These are phyloP conservation scores for Pachyuromys duprasi DNA, from an alignment of 2,797 vertebrate genomes.

Conservation along the genomic window DNA sequence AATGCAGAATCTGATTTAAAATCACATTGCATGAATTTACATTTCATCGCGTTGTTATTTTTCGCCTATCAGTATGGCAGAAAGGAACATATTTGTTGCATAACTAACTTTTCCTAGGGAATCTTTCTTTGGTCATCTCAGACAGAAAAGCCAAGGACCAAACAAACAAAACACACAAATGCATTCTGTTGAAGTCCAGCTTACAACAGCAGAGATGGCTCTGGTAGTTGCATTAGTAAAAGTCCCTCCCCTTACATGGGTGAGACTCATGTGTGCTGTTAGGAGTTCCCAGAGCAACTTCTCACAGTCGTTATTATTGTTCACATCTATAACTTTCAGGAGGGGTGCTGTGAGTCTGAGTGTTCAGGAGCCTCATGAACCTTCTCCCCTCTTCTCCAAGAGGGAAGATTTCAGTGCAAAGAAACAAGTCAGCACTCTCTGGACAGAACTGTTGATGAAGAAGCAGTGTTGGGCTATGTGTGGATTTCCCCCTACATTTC, in stretches of 20 bases:
- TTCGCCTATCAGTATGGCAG: neutral
- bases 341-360: too few relatives aligned
- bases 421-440: neutral
- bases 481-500: neutral
- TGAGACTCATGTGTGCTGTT: neutral
- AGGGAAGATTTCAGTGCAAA: neutral
- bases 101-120: neutral
- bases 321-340: neutral
- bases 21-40: slow-evolving; percentile 35
- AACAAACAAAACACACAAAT: neutral
- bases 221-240: too few relatives aligned
- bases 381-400: too few relatives aligned
- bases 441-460: neutral
- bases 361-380: neutral
- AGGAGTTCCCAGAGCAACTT: neutral
- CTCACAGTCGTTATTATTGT: too few relatives aligned
- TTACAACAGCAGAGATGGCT: neutral
- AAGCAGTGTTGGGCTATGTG: neutral
- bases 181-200: neutral
- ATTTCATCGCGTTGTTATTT: slow-evolving; percentile 40
- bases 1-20: slow-evolving; percentile 44
- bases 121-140: neutral
- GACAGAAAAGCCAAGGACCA: neutral
- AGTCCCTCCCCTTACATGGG: neutral
- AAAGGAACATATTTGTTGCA: neutral